Conservation (phyloP, 2,888 invertebrate species). For the Slavum lentiscoides region DNA sequence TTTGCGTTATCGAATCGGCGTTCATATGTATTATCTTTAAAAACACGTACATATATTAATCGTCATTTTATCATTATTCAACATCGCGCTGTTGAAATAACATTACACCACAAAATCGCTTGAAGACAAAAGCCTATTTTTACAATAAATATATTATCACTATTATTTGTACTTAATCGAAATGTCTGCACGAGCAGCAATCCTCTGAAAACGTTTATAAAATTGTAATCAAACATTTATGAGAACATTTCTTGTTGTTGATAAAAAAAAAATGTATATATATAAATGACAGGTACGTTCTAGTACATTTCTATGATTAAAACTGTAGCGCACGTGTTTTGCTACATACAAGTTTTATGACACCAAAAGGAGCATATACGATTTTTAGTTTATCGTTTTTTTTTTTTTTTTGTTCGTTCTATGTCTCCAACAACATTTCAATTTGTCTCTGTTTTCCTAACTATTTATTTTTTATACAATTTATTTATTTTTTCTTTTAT, state of each 20-base stretch:
- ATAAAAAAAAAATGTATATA: not conserved
- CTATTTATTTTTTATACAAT: conserved; percentile 28
- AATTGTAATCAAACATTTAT: not conserved
- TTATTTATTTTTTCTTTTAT: not conserved
- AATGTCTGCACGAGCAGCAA: not conserved
- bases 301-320: conserved; percentile 39
- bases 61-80: too few species aligned
- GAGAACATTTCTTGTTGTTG: conserved; percentile 5
- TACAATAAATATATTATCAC: not conserved
- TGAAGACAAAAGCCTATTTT: not conserved
- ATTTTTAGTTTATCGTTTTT: conserved; percentile 26
- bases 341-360: conserved; percentile 19
- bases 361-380: not conserved
- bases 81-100: too few species aligned
- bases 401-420: not conserved
- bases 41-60: too few species aligned
- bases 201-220: not conserved
- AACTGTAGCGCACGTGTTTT: not conserved
- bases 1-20: too few species aligned
- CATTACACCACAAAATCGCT: too few species aligned
- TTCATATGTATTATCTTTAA: too few species aligned
- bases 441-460: conserved; percentile 13
- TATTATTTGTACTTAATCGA: not conserved
- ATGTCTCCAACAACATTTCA: conserved; percentile 1
- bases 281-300: not conserved